Evolutionary conservation across 1,140 invertebrate genomes (phyloP), one percentile per base, ranked within the genome.

Genomic region (Heliconius hermathena): DNA sequence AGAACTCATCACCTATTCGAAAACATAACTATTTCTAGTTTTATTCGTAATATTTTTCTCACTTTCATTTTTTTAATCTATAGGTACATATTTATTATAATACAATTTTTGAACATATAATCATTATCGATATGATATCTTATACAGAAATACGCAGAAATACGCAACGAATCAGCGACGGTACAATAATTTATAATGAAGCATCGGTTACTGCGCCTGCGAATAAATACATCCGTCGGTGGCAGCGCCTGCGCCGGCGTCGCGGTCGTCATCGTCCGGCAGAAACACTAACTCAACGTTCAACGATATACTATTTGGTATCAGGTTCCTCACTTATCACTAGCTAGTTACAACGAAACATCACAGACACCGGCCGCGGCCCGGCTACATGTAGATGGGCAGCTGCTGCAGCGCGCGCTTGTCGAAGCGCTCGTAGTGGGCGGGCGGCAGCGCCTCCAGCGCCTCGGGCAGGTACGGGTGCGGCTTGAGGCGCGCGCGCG

Each of bases 21-120:
- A 92, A 93, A 93, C 91, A 91, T 93, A 90, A 91, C 92, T 94
- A 94, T 89, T 88, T 87, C 92, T 93, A 94, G 85, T 89, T 88
- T 93, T 93, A 92, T 91, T 93, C 88, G 90, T 94, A 90, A 94
- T 94, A 93, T 93, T 94, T 93, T 94, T 94, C 92, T 94, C 93
- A 94, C 93, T 94, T 93, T 93, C 91, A 92, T 94, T 91, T 92
- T 90, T 93, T 93, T 93, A 94, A 83, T 91, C 91, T 94, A 94
- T 93, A 94, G 91, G 91, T 94, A 94, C 92, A 93, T 92, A 91
- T 91, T 91, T 87, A 90, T 89, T 93, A 93, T 94, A 91, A 94
- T 93, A 94, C 93, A 94, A 91, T 90, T 93, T 94, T 94, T 93
- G 92, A 93, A 94, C 92, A 93, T 94, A 94, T 93, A 94, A 89